Evolutionary conservation across 2,113 vertebrate genomes (phyloP), one percentile per base, ranked within the genome.

Genomic region (Dipodomys ordii): DNA sequence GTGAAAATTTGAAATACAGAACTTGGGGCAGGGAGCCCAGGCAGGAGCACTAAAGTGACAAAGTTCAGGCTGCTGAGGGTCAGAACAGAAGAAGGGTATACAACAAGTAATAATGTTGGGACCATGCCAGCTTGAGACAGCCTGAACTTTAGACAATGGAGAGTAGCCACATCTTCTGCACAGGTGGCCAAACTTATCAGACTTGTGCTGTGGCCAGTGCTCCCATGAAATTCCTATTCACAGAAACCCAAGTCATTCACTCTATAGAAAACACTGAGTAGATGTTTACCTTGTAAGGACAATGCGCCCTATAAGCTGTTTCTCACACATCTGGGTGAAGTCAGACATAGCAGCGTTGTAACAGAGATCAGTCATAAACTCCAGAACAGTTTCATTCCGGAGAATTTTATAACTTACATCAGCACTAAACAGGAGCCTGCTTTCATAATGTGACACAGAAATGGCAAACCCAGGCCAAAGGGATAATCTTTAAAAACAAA

Each of bases 401-500:
- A 98, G 97, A 35, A 98, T 62, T 87, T 98, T 98, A n/a, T 98
- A 97, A 82, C 97, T 97, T 60, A 98, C 94, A 0, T 98, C 95
- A 16, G 97, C 98, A 83, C 94, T 95, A 10, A 98, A 65, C 11
- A 97, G 94, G 4, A 98, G 93, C 16, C 32, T 95, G 46, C 68
- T 96, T 78, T 98, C 98, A 89, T 97, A 98, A 19, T 91, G 80
- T 3, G 97, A 92, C 16, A 98, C 86, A 3, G 98, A 97, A 71
- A 97, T 0, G 9, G 97, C 67, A 60, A 98, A 98, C 2, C 98
- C 98, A 8, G 98, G 98, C 98, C 98, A 98, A 44, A 98, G 93
- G 6, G 95, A 96, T 83, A 98, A 79, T 32, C 98, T 98, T 80
- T 12, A 35, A 83, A 93, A 89, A 93, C 8, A 87, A 83, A 3